Conservation (phyloP, 2,797 vertebrate genomes). For the Nyctalus aviator region DNA sequence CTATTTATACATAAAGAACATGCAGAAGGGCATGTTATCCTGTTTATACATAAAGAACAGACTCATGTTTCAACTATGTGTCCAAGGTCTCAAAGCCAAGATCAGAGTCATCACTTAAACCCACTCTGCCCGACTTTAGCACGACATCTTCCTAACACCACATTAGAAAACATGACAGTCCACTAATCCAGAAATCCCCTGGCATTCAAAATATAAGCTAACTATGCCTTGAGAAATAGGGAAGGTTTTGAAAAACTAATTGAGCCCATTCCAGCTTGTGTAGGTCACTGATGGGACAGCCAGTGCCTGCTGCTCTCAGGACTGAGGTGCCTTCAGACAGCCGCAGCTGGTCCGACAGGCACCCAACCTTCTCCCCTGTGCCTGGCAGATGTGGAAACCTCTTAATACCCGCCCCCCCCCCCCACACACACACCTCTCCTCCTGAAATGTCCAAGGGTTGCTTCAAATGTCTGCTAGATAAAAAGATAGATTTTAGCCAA, state of each 20-base stretch:
- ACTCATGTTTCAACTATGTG: background rate
- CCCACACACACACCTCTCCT: too few relatives aligned
- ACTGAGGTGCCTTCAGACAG: background rate
- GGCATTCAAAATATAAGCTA: background rate
- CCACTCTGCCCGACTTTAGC: background rate
- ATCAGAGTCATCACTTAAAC: background rate
- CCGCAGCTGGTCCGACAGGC: background rate
- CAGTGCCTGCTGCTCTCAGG: background rate
- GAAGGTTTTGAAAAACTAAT: background rate
- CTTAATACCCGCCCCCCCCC: background rate
- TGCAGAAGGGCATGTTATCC: too few relatives aligned
- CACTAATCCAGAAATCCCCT: background rate
- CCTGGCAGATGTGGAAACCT: background rate
- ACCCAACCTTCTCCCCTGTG: background rate
- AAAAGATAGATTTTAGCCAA: background rate
- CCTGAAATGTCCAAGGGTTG: background rate
- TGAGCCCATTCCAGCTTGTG: background rate
- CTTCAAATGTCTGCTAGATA: background rate
- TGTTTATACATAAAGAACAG: background rate
- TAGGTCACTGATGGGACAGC: background rate
- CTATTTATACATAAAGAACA: background rate
- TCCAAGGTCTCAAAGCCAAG: background rate
- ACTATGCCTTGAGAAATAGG: slow-evolving; percentile 12
- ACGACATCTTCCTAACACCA: background rate
- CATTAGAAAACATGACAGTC: background rate